A percentile compares a stretch with the other conserved stretches of the same genome.
Conservation (phyloP, 2,888 invertebrate species). For the Tribolium freemani region DNA sequence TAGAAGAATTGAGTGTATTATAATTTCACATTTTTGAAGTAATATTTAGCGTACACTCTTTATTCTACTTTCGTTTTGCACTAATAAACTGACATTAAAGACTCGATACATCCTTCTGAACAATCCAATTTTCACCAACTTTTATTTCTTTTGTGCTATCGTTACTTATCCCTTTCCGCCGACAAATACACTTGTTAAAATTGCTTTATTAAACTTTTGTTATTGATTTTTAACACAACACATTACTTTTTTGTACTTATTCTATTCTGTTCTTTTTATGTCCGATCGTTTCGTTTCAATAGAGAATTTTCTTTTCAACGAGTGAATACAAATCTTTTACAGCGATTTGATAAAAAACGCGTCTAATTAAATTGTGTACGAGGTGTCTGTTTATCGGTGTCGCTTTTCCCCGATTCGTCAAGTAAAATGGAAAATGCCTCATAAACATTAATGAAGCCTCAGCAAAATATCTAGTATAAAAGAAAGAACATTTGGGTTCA, state of each 20-base stretch:
- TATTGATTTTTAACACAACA: background rate
- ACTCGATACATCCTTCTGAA: background rate
- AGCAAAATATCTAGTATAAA: conserved; percentile 13
- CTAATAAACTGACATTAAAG: background rate
- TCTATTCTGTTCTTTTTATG: background rate
- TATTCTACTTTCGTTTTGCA: background rate
- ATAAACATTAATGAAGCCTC: conserved; percentile 18
- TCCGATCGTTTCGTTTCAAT: background rate
- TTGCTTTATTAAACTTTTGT: background rate
- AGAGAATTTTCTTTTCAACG: background rate
- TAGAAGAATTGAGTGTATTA: too few relatives aligned
- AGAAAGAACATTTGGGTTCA: conserved; percentile 12
- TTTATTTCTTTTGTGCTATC: background rate
- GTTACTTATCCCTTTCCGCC: background rate
- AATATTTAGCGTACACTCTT: background rate
- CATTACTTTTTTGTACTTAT: background rate
- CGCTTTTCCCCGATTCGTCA: conserved; percentile 17
- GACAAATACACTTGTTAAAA: background rate
- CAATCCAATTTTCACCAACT: background rate
- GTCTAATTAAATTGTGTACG: conserved; percentile 10
- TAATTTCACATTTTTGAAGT: too few relatives aligned
- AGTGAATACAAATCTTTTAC: background rate
- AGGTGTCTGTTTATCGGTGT: conserved; percentile 10
- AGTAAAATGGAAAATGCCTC: conserved; percentile 20
- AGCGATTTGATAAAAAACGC: background rate